Percentiles rank a stretch among this genome's conserved stretches.
Evolutionary conservation across 2,113 vertebrate genomes (phyloP).

Genomic region (Hylia prasina): DNA sequence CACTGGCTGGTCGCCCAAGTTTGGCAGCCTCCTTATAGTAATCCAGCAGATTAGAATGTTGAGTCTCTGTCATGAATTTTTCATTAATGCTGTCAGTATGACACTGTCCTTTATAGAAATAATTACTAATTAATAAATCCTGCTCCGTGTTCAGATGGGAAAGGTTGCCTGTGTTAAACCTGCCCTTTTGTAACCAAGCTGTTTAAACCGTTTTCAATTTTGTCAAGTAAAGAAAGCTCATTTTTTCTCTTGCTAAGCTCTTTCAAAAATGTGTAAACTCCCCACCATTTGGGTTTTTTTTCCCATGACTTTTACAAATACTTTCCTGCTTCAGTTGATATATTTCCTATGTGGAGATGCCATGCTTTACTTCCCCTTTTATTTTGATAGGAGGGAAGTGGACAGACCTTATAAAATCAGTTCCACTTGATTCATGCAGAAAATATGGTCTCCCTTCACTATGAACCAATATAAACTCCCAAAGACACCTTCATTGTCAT

Average conservation of each 20-base stretch:
- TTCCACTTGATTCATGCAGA: neutral
- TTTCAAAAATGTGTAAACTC: neutral
- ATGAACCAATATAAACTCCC: neutral
- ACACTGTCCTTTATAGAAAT: constrained; percentile 38
- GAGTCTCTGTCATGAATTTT: constrained; percentile 35
- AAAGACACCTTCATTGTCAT: neutral
- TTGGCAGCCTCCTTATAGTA: constrained; percentile 42
- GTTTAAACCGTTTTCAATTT: constrained; percentile 13
- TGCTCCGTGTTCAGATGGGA: neutral
- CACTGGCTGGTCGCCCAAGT: constrained; percentile 29
- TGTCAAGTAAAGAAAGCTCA: constrained; percentile 7
- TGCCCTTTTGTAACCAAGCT: constrained; percentile 5
- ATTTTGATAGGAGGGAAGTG: neutral
- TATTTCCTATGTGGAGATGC: neutral
- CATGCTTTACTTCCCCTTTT: neutral
- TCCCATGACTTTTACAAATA: constrained; percentile 17
- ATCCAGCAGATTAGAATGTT: constrained; percentile 62
- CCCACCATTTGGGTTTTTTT: constrained; percentile 2
- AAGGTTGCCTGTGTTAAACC: neutral
- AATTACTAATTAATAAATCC: constrained; percentile 57
- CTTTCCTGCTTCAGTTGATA: neutral
- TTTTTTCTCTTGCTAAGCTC: neutral
- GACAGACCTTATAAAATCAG: neutral
- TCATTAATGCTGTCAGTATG: constrained; percentile 35
- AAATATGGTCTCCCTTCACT: neutral